Evolutionary conservation across 1,140 invertebrate species (phyloP), one percentile per base, ranked within the genome.

Genomic region (Cyphomyrmex costatus): DNA sequence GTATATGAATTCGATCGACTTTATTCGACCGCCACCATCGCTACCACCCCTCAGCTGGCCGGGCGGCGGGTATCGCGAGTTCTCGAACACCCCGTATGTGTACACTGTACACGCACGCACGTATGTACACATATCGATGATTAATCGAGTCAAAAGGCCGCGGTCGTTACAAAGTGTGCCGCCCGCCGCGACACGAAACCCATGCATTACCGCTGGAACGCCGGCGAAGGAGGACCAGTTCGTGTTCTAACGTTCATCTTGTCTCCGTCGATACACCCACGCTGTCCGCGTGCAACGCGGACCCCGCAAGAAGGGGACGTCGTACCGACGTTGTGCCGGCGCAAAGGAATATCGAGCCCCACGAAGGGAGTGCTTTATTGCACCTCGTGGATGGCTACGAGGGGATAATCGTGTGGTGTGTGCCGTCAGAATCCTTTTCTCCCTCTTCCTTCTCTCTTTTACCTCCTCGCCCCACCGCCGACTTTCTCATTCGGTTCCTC

Each of bases 81-180:
- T 73, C 51, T 46, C 66, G 66, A 73, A 82, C 79, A 82, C 85
- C 86, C 71, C 46, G 65, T 85, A 61, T 51, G 87, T 73, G 68
- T 82, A 88, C 85, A 84, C 77, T 73, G 68, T 82, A 88, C 85
- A 84, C 77, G 89, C 78, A 71, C 87, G 90, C 88, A 76, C 85
- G 83, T 88, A 83, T 79, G 84, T 88, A 94, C 94, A 93, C 92
- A 93, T 94, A 93, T 94, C 93, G 93, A 95, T 95, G 94, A 95
- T 95, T 95, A 95, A 95, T 95, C 94, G 94, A 95, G 93, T 94
- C 94, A 94, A 94, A 94, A 93, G 93, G 91, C 90, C 90, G 92
- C 93, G 90, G 94, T 94, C 94, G 94, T 94, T 95, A 95, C 94
- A 95, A 95, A 95, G 94, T 95, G 93, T 93, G 94, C 94, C 94